A percentile compares a stretch with the other conserved stretches of the same genome.
Conservation (phyloP, 1,140 invertebrate genomes). For the Bradysia coprophila region DNA sequence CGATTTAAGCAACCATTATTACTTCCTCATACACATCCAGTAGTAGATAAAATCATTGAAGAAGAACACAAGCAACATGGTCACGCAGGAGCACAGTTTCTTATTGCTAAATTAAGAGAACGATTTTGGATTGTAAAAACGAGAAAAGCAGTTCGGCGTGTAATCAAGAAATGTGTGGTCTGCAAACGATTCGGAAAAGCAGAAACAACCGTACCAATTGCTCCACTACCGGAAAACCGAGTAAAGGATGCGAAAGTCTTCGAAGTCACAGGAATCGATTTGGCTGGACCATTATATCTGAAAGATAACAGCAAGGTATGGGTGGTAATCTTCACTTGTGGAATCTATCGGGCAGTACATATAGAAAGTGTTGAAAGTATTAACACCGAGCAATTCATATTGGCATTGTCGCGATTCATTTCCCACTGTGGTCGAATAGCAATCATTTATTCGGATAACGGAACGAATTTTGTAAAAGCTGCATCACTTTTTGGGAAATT, state of each 20-base stretch:
- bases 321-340: conserved; percentile 23
- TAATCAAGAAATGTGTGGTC: conserved; percentile 7
- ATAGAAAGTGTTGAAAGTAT: conserved; percentile 20
- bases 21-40: too few relatives aligned
- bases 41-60: too few relatives aligned
- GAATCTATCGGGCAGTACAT: conserved; percentile 21
- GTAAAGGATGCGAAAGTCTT: conserved; percentile 15
- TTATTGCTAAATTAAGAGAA: too few relatives aligned
- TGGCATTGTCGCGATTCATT: conserved; percentile 15
- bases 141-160: too few relatives aligned
- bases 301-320: conserved; percentile 19
- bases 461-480: conserved; percentile 11
- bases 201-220: conserved; percentile 13
- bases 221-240: conserved; percentile 13
- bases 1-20: too few relatives aligned
- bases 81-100: too few relatives aligned
- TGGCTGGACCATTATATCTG: conserved; percentile 19
- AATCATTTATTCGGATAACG: conserved; percentile 11
- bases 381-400: conserved; percentile 15
- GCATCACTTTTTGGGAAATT: conserved; percentile 7
- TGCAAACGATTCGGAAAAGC: conserved; percentile 7
- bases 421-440: conserved; percentile 11
- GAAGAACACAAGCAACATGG: too few relatives aligned
- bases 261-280: conserved; percentile 19
- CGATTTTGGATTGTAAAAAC: too few relatives aligned